A percentile compares a stretch with the other conserved stretches of the same genome.
phyloP scores from a whole-genome alignment of 2,888 invertebrate genomes.

The Bugulina stolonifera region DNA sequence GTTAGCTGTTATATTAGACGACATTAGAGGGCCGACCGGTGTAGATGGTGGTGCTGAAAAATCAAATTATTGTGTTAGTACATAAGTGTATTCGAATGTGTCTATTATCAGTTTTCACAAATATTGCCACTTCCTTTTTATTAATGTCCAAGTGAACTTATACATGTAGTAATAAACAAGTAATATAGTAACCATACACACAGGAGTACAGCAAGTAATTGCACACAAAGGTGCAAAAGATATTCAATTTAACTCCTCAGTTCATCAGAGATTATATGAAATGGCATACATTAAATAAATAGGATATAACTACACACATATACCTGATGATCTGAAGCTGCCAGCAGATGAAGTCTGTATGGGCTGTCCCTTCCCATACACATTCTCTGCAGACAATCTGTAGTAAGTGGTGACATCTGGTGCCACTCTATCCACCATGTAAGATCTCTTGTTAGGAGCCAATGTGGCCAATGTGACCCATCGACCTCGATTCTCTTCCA shows the following conservation, averaged over 20 bases:
- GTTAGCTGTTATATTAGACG: neutral
- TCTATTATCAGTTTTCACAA: no score
- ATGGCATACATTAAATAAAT: no score
- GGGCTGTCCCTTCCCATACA: slow-evolving; percentile 25
- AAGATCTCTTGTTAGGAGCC: slow-evolving; percentile 4
- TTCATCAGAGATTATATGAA: no score
- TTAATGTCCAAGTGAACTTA: no score
- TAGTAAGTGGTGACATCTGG: slow-evolving; percentile 16
- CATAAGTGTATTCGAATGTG: no score
- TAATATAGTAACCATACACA: no score
- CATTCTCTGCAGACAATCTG: slow-evolving; percentile 24
- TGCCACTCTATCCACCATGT: slow-evolving; percentile 18
- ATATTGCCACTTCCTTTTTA: no score
- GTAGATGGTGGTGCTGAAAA: slow-evolving; percentile 18
- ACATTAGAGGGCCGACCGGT: slow-evolving; percentile 1
- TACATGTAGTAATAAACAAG: no score
- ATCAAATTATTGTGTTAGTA: neutral
- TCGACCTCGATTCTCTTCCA: slow-evolving; percentile 20
- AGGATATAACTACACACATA: neutral
- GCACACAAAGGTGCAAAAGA: no score
- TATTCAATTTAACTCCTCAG: no score
- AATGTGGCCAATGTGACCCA: slow-evolving; percentile 23
- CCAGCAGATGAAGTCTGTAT: neutral
- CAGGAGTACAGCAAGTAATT: no score
- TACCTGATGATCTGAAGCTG: neutral